Conservation (phyloP, 35 echinoderm and acorn worm species). For the Apostichopus parvimensis region DNA sequence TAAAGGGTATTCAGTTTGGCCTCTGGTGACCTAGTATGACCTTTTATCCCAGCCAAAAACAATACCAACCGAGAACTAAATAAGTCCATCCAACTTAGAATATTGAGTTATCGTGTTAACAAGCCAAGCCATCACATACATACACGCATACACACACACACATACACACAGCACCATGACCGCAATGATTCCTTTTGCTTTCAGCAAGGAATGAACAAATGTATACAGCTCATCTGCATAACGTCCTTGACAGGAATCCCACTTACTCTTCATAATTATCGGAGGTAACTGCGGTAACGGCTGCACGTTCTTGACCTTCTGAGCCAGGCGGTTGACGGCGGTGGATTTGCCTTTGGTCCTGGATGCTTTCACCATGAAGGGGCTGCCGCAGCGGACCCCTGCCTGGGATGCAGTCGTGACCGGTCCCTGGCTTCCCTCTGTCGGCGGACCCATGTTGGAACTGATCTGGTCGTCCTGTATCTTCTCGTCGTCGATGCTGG, state of each 20-base stretch:
- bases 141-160: neutral
- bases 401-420: slow-evolving; percentile 54
- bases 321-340: slow-evolving; percentile 61
- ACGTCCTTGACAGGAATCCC: too few species aligned
- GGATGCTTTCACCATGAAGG: slow-evolving; percentile 63
- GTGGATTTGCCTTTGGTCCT: slow-evolving; percentile 39
- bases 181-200: too few species aligned
- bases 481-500: slow-evolving; percentile 78
- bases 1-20: too few species aligned
- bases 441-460: slow-evolving; percentile 82
- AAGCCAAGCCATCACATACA: neutral
- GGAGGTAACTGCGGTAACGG: slow-evolving; percentile 80
- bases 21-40: too few species aligned
- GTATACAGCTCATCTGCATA: neutral
- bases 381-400: slow-evolving; percentile 53
- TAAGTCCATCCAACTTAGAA: too few species aligned
- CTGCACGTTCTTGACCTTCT: slow-evolving; percentile 72
- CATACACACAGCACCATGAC: too few species aligned
- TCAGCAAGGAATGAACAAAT: neutral
- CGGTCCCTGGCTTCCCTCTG: slow-evolving; percentile 25
- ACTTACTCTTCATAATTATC: slow-evolving; percentile 76
- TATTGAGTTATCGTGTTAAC: too few species aligned
- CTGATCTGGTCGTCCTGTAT: slow-evolving; percentile 94
- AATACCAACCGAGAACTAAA: too few species aligned
- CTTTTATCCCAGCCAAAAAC: too few species aligned